A percentile compares a stretch with the other conserved stretches of the same genome.
Evolutionary conservation across 2,888 invertebrate species (phyloP).

Genomic region (Sphecodes monilicornis): DNA sequence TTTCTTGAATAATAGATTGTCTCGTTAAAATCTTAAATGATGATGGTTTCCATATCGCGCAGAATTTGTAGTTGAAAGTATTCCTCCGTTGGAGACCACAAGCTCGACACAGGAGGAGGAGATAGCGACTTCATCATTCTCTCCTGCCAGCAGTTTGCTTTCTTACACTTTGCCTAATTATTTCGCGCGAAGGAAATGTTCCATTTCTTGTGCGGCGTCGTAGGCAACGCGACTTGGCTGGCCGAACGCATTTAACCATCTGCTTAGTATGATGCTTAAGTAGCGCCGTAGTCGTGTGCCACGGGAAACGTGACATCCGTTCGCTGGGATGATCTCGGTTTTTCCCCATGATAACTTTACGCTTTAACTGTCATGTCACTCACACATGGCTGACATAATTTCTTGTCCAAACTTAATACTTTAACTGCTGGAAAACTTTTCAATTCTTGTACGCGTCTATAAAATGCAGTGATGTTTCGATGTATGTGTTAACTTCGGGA

Average conservation of each 20-base stretch:
- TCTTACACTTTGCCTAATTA: conserved; percentile 39
- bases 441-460: neutral
- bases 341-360: neutral
- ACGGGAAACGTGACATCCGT: conserved; percentile 10
- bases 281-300: neutral
- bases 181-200: conserved; percentile 38
- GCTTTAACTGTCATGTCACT: neutral
- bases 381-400: neutral
- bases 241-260: conserved; percentile 9
- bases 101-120: neutral
- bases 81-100: neutral
- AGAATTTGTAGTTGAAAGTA: neutral
- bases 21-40: neutral
- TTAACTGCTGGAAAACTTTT: neutral
- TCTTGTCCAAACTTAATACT: neutral
- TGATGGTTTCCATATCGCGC: neutral
- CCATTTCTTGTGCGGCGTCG: conserved; percentile 23
- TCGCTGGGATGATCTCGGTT: neutral
- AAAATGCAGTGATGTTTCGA: neutral
- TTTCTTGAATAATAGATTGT: neutral
- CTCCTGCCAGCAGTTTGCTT: neutral
- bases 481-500: neutral
- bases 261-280: conserved; percentile 7
- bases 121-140: neutral
- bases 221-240: neutral